These are phyloP conservation scores for Lethenteron reissneri DNA, from an alignment of 2,113 vertebrate genomes.

Conservation along the genomic window DNA sequence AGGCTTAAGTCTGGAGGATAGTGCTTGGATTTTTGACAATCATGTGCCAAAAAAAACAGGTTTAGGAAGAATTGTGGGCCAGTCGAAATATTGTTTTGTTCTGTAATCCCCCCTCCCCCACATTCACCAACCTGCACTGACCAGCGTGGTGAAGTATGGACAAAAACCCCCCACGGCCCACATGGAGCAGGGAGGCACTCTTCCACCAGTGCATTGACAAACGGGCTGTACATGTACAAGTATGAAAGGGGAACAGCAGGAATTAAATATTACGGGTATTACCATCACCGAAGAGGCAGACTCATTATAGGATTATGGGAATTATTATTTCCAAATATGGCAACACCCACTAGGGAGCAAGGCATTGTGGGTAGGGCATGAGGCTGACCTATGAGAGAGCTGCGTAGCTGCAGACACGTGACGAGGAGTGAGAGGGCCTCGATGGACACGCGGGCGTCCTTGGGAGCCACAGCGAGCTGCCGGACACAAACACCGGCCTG, in stretches of 20 bases:
- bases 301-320: not conserved
- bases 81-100: no score
- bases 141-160: no score
- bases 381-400: slow-evolving; percentile 58
- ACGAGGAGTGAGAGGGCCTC: slow-evolving; percentile 86
- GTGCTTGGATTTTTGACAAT: no score
- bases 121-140: no score
- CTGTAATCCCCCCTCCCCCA: no score
- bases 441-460: slow-evolving; percentile 77
- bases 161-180: no score
- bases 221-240: no score
- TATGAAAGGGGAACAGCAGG: not conserved
- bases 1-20: no score
- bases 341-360: not conserved
- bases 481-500: slow-evolving; percentile 86
- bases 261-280: not conserved
- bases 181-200: no score
- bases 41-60: no score
- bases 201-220: no score
- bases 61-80: no score
- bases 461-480: slow-evolving; percentile 70
- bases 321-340: not conserved
- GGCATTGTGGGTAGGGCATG: not conserved
- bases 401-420: slow-evolving; percentile 83
- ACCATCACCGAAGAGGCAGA: not conserved